phyloP scores from a whole-genome alignment of 2,888 invertebrate genomes.

The Ryuthela nishihirai region DNA sequence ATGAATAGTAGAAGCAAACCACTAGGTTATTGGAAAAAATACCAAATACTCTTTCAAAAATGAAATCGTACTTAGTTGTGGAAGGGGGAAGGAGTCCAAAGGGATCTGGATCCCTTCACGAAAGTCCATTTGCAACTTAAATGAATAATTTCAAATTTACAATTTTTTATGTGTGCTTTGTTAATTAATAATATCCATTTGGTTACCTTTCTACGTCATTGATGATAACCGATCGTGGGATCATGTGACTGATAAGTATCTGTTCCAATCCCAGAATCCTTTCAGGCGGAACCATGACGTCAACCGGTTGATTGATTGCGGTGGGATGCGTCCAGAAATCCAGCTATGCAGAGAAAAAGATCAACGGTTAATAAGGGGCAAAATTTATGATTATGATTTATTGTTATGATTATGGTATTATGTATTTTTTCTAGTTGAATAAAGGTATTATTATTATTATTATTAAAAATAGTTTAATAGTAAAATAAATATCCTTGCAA shows the following conservation, averaged over 20 bases:
- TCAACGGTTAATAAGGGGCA: not conserved
- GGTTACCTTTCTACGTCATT: constrained; percentile 58
- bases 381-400: not conserved
- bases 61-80: no score
- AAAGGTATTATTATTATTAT: no score
- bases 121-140: no score
- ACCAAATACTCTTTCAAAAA: no score
- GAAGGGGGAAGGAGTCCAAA: no score
- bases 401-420: not conserved
- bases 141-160: not conserved
- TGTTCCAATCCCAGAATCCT: constrained; percentile 59
- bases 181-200: not conserved
- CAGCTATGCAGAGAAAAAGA: constrained; percentile 12
- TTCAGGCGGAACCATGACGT: constrained; percentile 66
- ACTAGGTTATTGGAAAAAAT: no score
- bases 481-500: no score
- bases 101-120: no score
- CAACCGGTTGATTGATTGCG: constrained; percentile 30
- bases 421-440: no score
- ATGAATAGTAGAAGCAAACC: no score
- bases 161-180: not conserved
- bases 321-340: constrained; percentile 38
- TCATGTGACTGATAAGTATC: constrained; percentile 60
- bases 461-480: no score
- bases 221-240: constrained; percentile 67